A percentile compares a stretch with the other conserved stretches of the same genome.
Evolutionary conservation across 1,140 invertebrate species (phyloP).

Genomic region (Thereuonema tuberculata): DNA sequence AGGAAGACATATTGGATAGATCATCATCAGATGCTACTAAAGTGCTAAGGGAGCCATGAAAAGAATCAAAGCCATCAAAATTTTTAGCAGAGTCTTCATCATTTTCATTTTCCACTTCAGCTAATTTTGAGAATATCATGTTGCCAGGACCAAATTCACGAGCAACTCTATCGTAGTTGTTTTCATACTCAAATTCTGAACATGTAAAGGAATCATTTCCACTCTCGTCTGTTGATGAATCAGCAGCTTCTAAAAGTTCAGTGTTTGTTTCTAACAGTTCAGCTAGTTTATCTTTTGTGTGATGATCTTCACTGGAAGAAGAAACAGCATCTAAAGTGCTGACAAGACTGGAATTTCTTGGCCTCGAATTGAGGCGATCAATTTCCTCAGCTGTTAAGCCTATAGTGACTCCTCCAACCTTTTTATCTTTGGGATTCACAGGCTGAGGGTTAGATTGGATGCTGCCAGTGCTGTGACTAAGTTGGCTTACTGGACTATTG

Average conservation of each 20-base stretch:
- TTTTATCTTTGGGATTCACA: background rate
- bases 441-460: slow-evolving; percentile 33
- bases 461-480: slow-evolving; percentile 56
- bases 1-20: slow-evolving; percentile 42
- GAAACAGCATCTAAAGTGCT: slow-evolving; percentile 85
- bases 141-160: slow-evolving; percentile 36
- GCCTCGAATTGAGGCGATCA: slow-evolving; percentile 71
- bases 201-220: slow-evolving; percentile 96
- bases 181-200: slow-evolving; percentile 94
- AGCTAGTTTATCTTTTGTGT: slow-evolving; percentile 26
- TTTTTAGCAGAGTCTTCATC: slow-evolving; percentile 32
- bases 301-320: slow-evolving; percentile 68
- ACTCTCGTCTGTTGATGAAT: slow-evolving; percentile 81
- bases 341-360: slow-evolving; percentile 67
- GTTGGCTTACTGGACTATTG: slow-evolving; percentile 73
- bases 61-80: slow-evolving; percentile 84
- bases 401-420: slow-evolving; percentile 34
- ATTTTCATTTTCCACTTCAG: slow-evolving; percentile 38
- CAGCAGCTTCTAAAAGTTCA: slow-evolving; percentile 26
- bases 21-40: slow-evolving; percentile 85
- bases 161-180: slow-evolving; percentile 53
- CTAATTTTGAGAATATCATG: slow-evolving; percentile 53
- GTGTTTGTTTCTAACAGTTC: slow-evolving; percentile 33
- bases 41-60: slow-evolving; percentile 80
- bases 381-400: slow-evolving; percentile 86